phyloP scores from a whole-genome alignment of 2,888 invertebrate genomes.

The Apamea anceps region DNA sequence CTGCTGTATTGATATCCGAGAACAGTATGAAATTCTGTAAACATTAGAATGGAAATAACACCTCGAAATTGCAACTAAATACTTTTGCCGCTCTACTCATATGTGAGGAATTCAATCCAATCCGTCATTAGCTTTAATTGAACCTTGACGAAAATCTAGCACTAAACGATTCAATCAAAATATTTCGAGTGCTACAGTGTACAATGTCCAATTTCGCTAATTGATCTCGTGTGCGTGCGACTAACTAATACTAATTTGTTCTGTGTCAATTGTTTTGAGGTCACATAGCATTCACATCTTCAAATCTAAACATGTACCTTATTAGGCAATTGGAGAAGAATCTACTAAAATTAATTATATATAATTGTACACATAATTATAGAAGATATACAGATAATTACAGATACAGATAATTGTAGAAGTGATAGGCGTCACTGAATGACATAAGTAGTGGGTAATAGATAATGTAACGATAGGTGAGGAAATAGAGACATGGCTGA shows the following conservation, averaged over 20 bases:
- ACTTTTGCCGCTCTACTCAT: neutral
- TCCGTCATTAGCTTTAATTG: slow-evolving; percentile 4
- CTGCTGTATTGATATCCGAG: slow-evolving; percentile 12
- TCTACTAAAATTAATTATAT: slow-evolving; percentile 37
- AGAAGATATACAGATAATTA: too few relatives aligned
- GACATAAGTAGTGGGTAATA: slow-evolving; percentile 58
- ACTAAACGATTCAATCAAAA: slow-evolving; percentile 40
- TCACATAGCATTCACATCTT: slow-evolving; percentile 17
- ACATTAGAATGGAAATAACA: slow-evolving; percentile 9
- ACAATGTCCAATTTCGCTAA: slow-evolving; percentile 40
- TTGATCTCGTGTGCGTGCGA: slow-evolving; percentile 38
- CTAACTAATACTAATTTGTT: slow-evolving; percentile 31
- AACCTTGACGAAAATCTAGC: slow-evolving; percentile 27
- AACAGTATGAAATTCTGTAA: slow-evolving; percentile 18
- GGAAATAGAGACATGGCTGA: slow-evolving; percentile 40
- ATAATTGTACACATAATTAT: too few relatives aligned
- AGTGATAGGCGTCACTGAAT: slow-evolving; percentile 47
- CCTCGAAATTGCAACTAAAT: neutral
- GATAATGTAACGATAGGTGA: slow-evolving; percentile 50
- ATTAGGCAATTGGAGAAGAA: slow-evolving; percentile 40
- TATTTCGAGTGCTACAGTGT: slow-evolving; percentile 22
- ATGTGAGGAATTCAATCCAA: slow-evolving; percentile 9
- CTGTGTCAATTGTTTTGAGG: slow-evolving; percentile 48
- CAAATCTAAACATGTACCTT: slow-evolving; percentile 21
- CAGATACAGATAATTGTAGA: slow-evolving; percentile 49